Conservation (phyloP, 2,888 invertebrate species). For the Allolobophora icterica region DNA sequence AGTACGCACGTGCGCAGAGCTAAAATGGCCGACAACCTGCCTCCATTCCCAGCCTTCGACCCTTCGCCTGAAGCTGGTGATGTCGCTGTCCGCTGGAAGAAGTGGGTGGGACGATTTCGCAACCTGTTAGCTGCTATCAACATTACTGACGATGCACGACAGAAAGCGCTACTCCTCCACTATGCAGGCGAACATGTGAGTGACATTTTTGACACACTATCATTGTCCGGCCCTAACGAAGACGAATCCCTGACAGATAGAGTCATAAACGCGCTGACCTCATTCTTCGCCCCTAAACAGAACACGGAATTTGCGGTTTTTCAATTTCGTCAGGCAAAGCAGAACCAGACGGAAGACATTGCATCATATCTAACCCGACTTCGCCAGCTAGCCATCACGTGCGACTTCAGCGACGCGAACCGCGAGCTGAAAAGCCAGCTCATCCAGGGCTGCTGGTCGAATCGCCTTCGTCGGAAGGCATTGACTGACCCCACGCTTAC, state of each 20-base stretch:
- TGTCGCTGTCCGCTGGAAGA: too few relatives aligned
- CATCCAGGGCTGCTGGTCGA: constrained; percentile 37
- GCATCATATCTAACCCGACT: not conserved
- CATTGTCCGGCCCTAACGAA: constrained; percentile 6
- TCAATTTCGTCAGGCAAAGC: constrained; percentile 34
- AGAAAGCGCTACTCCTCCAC: too few relatives aligned
- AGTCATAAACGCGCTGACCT: constrained; percentile 30
- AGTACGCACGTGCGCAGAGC: too few relatives aligned
- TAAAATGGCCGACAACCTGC: constrained; percentile 15
- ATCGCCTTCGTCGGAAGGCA: constrained; percentile 33
- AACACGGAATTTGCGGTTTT: constrained; percentile 32
- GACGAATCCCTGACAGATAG: constrained; percentile 18
- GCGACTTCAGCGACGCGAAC: constrained; percentile 33
- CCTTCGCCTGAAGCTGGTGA: too few relatives aligned
- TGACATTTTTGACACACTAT: constrained; percentile 41
- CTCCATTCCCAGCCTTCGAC: too few relatives aligned
- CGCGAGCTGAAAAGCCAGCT: constrained; percentile 41
- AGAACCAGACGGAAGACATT: too few relatives aligned
- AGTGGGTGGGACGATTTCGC: too few relatives aligned
- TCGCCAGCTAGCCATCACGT: constrained; percentile 30
- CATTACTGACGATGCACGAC: too few relatives aligned
- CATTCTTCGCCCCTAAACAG: constrained; percentile 35
- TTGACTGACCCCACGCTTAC: constrained; percentile 36
- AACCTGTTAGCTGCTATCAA: too few relatives aligned
- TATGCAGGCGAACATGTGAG: constrained; percentile 38